Evolutionary conservation across 2,888 invertebrate species (phyloP), one percentile per base, ranked within the genome.

Genomic region (Quadroppia sp.): DNA sequence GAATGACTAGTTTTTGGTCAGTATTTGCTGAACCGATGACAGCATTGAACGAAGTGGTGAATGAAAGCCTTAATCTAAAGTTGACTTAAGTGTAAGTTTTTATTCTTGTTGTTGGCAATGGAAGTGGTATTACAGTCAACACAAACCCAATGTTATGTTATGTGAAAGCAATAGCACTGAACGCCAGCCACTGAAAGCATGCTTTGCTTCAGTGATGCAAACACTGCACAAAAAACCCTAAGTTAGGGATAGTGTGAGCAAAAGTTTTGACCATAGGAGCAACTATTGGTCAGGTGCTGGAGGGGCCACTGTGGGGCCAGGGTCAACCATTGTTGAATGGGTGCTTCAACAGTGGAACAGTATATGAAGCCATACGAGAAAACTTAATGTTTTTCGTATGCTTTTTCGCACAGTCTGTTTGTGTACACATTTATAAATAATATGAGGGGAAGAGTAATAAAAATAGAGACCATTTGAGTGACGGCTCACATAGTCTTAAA

Each of bases 361-460:
- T 15, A 17, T 53, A 59, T 40, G 40, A 64, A 64, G 40, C 20
- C 36, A 64, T 64, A 64, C 64, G n/a, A n/a, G n/a, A 64, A 36
- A 64, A 64, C 64, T 40, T 64, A 17, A n/a, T 64, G 30, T 61
- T 32, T 30, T 64, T 40, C 17, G 36, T 36, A 40, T 64, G 64
- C 40, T 36, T 20, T 64, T 28, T 28, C 56, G 20, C 13, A 30
- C 56, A 17, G 15, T 2, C 20, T 56, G 56, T 56, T 56, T 56
- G 56, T 64, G 64, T 64, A 64, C 61, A 61, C 64, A 64, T 64
- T 64, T 64, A 64, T 64, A 64, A 64, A 64, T 64, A 64, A 40
- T 64, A 40, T 64, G 36, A 64, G 64, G 64, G 64, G 64, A 64
- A 64, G 23, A 20, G 64, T 64, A 64, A 64, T 64, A 64, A 64